Percentiles rank a stretch among this genome's conserved stretches.
Evolutionary conservation across 2,113 vertebrate genomes (phyloP).

Genomic region (Vimba vimba): DNA sequence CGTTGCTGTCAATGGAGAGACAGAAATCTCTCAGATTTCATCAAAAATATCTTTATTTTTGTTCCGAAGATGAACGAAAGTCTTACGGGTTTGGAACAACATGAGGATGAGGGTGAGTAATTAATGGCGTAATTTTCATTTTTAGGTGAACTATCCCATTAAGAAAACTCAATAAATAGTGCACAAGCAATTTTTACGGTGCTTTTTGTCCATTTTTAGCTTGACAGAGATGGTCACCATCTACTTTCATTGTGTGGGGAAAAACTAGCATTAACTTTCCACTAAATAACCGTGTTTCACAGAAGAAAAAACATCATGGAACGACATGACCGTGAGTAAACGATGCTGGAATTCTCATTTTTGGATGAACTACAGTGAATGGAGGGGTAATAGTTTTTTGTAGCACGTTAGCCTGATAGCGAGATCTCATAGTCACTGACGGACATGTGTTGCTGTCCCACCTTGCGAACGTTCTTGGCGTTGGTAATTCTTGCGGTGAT

Average conservation of each 20-base stretch:
- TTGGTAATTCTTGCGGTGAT: conserved; percentile 88
- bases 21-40: too few species aligned
- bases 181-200: background rate
- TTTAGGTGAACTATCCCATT: background rate
- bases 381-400: background rate
- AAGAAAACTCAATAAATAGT: background rate
- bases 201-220: background rate
- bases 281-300: background rate
- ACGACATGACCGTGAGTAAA: background rate
- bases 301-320: background rate
- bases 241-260: background rate
- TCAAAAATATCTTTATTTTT: too few species aligned
- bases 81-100: too few species aligned
- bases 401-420: conserved; percentile 82
- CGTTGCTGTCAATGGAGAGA: too few species aligned
- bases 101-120: too few species aligned
- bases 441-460: conserved; percentile 82
- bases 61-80: too few species aligned
- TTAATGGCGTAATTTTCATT: too few species aligned
- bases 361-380: background rate
- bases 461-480: conserved; percentile 88
- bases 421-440: conserved; percentile 95
- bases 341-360: background rate
- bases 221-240: background rate
- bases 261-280: background rate